Evolutionary conservation across 2,113 vertebrate genomes (phyloP), one percentile per base, ranked within the genome.

Genomic region (Leucoraja erinaceus): DNA sequence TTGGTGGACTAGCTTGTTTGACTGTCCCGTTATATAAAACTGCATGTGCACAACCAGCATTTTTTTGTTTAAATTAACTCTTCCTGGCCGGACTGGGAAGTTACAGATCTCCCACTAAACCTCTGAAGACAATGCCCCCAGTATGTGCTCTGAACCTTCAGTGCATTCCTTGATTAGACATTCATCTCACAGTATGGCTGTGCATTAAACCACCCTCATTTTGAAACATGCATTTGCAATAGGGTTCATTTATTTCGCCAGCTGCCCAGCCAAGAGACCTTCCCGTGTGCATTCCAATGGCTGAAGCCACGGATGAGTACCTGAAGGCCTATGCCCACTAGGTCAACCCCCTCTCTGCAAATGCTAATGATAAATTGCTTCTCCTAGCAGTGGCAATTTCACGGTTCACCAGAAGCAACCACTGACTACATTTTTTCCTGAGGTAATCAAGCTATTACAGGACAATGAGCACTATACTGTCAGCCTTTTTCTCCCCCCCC

Each of bases 381-480:
- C 93, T 93, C 25, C 0, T 91, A 95, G 94, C 93, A 61, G 93
- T 10, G 93, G 94, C 94, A 94, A 96, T 95, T 95, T 96, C 95
- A 94, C 2, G 94, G 93, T 72, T 95, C 94, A 88, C 93, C 79
- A 93, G 93, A 91, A 93, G 9, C 93, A 93, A 92, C 94, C 94
- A 94, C 93, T 93, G 94, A 28, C 74, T 8, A 93, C 94, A 38
- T 94, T 94, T 94, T 77, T 78, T 31, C 93, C 88, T 81, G n/a
- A 61, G 94, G 94, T 94, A 95, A 95, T 94, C 93, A 95, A 94
- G 95, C 95, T 93, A 93, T 95, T 94, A 95, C 18, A 31, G 76
- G 95, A 94, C 94, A 94, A 95, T 86, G 93, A 95, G 94, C 94
- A 94, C 81, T 93, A 94, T 95, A 95, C 94, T 93, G 93, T 95